Evolutionary conservation across 2,797 vertebrate genomes (phyloP).

Genomic region (Dendrocincla tyrannina): DNA sequence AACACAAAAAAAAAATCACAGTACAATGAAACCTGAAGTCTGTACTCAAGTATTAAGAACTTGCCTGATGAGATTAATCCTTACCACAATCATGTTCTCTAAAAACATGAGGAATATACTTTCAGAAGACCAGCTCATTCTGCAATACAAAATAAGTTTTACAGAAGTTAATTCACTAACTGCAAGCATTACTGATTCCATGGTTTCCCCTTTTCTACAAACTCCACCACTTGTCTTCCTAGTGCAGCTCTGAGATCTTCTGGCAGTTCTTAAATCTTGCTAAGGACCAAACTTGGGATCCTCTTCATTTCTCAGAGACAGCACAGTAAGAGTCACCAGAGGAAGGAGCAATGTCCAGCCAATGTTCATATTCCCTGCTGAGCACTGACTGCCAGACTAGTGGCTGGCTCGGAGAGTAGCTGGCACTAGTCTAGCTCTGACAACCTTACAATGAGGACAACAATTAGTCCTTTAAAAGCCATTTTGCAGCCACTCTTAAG

Average conservation of each 20-base stretch:
- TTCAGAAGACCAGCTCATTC: not conserved
- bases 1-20: not conserved
- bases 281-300: not conserved
- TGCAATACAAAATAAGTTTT: not conserved
- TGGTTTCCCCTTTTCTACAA: not conserved
- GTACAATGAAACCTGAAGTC: not conserved
- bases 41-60: not conserved
- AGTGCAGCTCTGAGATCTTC: not conserved
- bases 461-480: not conserved
- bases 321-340: not conserved
- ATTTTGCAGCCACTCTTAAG: not conserved
- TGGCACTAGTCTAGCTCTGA: not conserved
- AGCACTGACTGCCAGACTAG: not conserved
- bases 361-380: not conserved
- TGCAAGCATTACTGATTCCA: not conserved
- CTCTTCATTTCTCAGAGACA: not conserved
- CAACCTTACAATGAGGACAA: not conserved
- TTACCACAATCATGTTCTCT: not conserved
- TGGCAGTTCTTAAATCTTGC: not conserved
- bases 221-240: not conserved
- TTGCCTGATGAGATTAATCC: not conserved
- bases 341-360: not conserved
- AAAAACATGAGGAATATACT: not conserved
- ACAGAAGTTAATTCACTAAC: not conserved
- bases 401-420: not conserved